Conservation (phyloP, 2,888 invertebrate genomes). For the Scaptodrosophila latifasciaeformis region DNA sequence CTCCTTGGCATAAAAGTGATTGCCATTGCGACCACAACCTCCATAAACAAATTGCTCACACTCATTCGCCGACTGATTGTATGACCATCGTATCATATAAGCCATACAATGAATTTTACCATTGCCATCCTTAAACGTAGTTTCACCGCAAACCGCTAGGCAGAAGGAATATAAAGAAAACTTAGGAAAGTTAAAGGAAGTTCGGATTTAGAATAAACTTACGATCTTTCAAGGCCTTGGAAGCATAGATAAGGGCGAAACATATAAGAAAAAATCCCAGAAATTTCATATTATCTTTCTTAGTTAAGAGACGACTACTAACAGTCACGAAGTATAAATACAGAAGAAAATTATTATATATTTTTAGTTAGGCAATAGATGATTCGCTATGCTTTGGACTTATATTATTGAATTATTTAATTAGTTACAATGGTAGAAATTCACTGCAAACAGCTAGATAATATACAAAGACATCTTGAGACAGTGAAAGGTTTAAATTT, state of each 20-base stretch:
- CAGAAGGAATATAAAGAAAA: background rate
- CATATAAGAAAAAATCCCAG: constrained; percentile 20
- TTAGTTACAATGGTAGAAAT: too few relatives aligned
- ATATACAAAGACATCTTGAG: too few relatives aligned
- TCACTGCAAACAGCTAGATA: too few relatives aligned
- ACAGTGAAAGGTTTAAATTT: too few relatives aligned
- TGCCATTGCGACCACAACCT: constrained; percentile 43
- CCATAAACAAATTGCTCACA: constrained; percentile 33
- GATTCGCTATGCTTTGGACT: too few relatives aligned
- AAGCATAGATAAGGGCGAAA: constrained; percentile 18
- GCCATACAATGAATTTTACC: constrained; percentile 21
- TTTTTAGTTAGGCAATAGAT: too few relatives aligned
- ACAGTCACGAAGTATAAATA: too few relatives aligned
- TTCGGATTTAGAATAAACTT: background rate
- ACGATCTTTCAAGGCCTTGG: constrained; percentile 25
- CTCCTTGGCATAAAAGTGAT: constrained; percentile 25
- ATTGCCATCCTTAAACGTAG: constrained; percentile 24
- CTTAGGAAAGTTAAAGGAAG: background rate
- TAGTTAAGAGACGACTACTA: too few relatives aligned
- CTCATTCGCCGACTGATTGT: constrained; percentile 10
- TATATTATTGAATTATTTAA: too few relatives aligned
- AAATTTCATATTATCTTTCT: too few relatives aligned
- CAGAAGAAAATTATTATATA: too few relatives aligned
- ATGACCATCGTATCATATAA: constrained; percentile 28
- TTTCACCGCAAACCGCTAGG: constrained; percentile 30